These are phyloP conservation scores for Brenthis ino DNA, from an alignment of 2,888 invertebrate species.

Conservation along the genomic window DNA sequence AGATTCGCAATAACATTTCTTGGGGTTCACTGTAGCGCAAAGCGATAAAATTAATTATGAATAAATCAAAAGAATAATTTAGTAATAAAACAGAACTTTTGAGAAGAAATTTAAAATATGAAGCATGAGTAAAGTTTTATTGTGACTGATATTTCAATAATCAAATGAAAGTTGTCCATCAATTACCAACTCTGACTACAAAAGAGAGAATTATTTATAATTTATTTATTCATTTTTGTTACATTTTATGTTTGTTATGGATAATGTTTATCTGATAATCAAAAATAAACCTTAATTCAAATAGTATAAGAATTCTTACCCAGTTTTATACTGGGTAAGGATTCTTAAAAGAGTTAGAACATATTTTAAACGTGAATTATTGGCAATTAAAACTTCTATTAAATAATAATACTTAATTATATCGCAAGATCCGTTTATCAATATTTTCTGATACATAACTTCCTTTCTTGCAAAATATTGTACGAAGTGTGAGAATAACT, in stretches of 20 bases:
- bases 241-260: too few species aligned
- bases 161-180: too few species aligned
- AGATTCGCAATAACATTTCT: constrained; percentile 20
- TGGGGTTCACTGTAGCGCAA: constrained; percentile 10
- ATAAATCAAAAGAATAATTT: constrained; percentile 19
- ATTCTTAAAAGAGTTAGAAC: neutral
- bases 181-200: too few species aligned
- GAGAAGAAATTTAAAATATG: too few species aligned
- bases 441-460: constrained; percentile 38
- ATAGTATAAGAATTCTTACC: neutral
- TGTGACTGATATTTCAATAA: too few species aligned
- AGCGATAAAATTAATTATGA: constrained; percentile 19
- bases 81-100: constrained; percentile 8
- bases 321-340: neutral
- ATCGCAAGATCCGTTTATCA: constrained; percentile 42
- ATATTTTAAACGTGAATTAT: neutral
- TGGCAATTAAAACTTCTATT: neutral
- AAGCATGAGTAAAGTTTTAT: too few species aligned
- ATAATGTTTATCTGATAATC: too few species aligned
- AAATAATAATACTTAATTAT: constrained; percentile 17
- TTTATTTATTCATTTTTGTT: too few species aligned
- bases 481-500: constrained; percentile 29
- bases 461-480: constrained; percentile 42
- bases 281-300: too few species aligned
- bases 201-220: too few species aligned